A percentile compares a stretch with the other conserved stretches of the same genome.
Evolutionary conservation across 2,113 vertebrate species (phyloP).

Genomic region (Columbina picui): DNA sequence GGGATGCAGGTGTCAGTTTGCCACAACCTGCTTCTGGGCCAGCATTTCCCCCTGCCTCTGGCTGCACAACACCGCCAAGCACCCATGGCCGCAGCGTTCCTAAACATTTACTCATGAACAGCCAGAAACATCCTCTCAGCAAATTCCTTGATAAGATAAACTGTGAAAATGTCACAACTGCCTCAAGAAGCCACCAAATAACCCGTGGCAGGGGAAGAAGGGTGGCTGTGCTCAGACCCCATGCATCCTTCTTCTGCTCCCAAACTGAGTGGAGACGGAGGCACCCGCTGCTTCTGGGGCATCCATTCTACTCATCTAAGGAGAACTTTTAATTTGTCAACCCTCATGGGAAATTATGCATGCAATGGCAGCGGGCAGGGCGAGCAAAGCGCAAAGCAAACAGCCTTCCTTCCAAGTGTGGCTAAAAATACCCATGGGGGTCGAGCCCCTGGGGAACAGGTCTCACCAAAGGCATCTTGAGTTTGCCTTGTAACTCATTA

Average conservation of each 20-base stretch:
- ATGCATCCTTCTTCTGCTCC: not conserved
- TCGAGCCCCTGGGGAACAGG: not conserved
- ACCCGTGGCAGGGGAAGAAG: not conserved
- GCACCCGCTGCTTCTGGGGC: fast-evolving
- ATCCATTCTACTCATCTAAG: not conserved
- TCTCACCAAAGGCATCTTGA: not conserved
- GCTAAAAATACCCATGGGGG: not conserved
- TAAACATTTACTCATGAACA: conserved; percentile 27
- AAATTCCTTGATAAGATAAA: conserved; percentile 49
- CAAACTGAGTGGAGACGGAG: fast-evolving
- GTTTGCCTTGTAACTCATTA: not conserved
- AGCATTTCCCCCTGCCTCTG: fast-evolving
- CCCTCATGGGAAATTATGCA: not conserved
- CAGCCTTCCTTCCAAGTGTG: not conserved
- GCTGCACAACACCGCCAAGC: not conserved
- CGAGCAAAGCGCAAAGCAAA: not conserved
- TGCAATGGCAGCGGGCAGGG: not conserved
- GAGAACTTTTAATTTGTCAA: not conserved
- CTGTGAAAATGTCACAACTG: not conserved
- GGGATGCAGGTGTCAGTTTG: not conserved
- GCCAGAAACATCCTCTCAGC: conserved; percentile 1
- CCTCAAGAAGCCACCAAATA: not conserved
- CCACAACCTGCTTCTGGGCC: not conserved
- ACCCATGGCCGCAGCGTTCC: not conserved
- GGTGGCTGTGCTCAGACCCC: fast-evolving